A percentile compares a stretch with the other conserved stretches of the same genome.
These are phyloP conservation scores for Zaprionus gabonicus DNA, from an alignment of 1,140 invertebrate species.

Conservation along the genomic window DNA sequence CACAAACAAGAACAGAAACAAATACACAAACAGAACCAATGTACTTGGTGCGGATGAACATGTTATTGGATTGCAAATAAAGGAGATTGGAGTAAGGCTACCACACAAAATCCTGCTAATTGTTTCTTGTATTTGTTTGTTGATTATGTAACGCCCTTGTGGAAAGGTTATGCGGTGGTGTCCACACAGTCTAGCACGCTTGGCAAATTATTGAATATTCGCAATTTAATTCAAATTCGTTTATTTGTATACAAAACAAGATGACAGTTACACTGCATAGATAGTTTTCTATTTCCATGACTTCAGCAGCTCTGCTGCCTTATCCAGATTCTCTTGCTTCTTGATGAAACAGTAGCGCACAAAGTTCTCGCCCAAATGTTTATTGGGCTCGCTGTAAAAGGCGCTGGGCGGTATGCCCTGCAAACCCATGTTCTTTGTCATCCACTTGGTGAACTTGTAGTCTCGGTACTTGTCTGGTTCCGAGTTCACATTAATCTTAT, in stretches of 20 bases:
- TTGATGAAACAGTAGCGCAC: conserved; percentile 98
- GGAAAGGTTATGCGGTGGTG: conserved; percentile 51
- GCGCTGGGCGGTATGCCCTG: conserved; percentile 97
- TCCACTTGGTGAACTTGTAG: conserved; percentile 97
- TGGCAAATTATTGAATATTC: conserved; percentile 13
- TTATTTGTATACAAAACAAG: conserved; percentile 42
- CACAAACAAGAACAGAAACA: conserved; percentile 46
- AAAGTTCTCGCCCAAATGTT: conserved; percentile 93
- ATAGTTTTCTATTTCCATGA: conserved; percentile 86
- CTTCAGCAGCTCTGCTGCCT: conserved; percentile 88
- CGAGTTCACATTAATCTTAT: conserved; percentile 87
- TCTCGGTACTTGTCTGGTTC: conserved; percentile 92
- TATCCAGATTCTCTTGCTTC: conserved; percentile 91
- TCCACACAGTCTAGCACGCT: conserved; percentile 40
- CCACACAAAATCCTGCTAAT: conserved; percentile 40
- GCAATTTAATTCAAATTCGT: conserved; percentile 53
- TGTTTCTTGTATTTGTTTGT: conserved; percentile 33
- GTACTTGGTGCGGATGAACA: conserved; percentile 66
- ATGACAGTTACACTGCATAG: conserved; percentile 10
- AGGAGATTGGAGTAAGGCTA: conserved; percentile 78
- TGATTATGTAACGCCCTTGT: conserved; percentile 55
- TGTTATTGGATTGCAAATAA: conserved; percentile 79
- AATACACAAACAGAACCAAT: conserved; percentile 48
- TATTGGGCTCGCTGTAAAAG: conserved; percentile 94
- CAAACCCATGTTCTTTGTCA: conserved; percentile 96